A percentile compares a stretch with the other conserved stretches of the same genome.
Conservation (phyloP, 2,113 vertebrate species). For the Hemiscyllium ocellatum region DNA sequence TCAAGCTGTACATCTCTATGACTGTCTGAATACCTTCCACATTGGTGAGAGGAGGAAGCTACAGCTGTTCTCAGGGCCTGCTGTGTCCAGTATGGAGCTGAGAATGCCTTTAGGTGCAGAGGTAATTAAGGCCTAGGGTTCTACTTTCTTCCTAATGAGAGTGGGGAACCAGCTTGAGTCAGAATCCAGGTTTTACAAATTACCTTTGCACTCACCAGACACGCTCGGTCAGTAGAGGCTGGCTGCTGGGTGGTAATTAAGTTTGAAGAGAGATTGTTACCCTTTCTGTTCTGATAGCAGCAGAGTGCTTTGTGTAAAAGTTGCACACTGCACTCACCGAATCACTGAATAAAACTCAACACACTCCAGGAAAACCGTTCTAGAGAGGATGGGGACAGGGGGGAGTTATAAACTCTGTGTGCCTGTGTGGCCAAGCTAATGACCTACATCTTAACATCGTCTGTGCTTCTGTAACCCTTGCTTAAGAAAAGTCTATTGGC, state of each 20-base stretch:
- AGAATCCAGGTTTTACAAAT: not conserved
- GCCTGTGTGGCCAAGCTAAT: too few species aligned
- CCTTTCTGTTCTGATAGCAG: not conserved
- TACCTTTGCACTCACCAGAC: not conserved
- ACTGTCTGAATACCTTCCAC: not conserved
- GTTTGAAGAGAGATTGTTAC: not conserved
- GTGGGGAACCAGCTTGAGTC: not conserved
- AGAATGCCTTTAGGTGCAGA: not conserved
- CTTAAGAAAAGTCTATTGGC: not conserved
- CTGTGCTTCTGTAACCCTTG: not conserved
- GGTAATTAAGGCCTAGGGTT: not conserved
- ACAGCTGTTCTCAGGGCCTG: not conserved
- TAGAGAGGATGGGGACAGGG: not conserved
- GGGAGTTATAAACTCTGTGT: not conserved
- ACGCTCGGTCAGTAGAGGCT: not conserved
- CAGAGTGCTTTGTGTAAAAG: not conserved
- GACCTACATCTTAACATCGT: not conserved
- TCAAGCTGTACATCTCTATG: too few species aligned
- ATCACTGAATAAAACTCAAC: not conserved
- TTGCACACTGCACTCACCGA: not conserved
- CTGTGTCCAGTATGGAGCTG: not conserved
- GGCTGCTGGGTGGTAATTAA: not conserved
- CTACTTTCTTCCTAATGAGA: not conserved
- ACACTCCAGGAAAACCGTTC: not conserved
- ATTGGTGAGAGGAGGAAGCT: not conserved